Base-by-base conservation (phyloP, 2,888 invertebrate species). In the Ceriagrion tenellum region DNA sequence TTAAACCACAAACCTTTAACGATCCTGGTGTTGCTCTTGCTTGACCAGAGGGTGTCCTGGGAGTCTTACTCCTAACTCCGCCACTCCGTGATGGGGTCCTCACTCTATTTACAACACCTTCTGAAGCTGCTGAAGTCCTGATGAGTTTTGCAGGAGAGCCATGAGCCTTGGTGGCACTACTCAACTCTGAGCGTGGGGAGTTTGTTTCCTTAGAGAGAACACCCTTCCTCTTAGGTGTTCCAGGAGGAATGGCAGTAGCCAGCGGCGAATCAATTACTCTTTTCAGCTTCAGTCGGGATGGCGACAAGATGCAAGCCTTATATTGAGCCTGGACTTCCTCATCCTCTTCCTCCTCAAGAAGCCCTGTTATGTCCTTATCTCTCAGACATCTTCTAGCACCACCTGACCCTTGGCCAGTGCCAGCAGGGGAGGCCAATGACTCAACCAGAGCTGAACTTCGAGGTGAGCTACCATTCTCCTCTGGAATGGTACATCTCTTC, bases 351-450 rank as follows among this genome's bases (percentile, higher is more conserved):
- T 89, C 89, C 0, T 88, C 59, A 63, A 93, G 93, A 0, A 93
- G 40, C 18, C 69, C 93, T 35, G 40, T 47, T 47, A 93, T 93
- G 47, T 93, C 93, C 16, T 69, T 59, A 26, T 93, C 93, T 47
- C 69, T 93, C 4, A 93, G 81, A 13, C 6, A 12, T 16, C 30
- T 81, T 16, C 26, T 35, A 0, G 0, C 81, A 0, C 30, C 81
- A 1, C n/a, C 35, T 81, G 81, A 81, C 35, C 18, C 35, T 18
- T 81, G n/a, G 35, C 26, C 16, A 1, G 81, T 18, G 8, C 81
- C 81, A 81, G 81, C 8, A 81, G 81, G 81, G 18, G 81, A 81
- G 18, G 30, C 81, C 18, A 18, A 18, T 13, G 35, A 30, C 18
- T 13, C 8, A 12, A 3, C 74, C 74, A 81, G 13, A 1, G 18